A percentile compares a stretch with the other conserved stretches of the same genome.
Evolutionary conservation across 2,888 invertebrate species (phyloP).

Genomic region (Arctia plantaginis): DNA sequence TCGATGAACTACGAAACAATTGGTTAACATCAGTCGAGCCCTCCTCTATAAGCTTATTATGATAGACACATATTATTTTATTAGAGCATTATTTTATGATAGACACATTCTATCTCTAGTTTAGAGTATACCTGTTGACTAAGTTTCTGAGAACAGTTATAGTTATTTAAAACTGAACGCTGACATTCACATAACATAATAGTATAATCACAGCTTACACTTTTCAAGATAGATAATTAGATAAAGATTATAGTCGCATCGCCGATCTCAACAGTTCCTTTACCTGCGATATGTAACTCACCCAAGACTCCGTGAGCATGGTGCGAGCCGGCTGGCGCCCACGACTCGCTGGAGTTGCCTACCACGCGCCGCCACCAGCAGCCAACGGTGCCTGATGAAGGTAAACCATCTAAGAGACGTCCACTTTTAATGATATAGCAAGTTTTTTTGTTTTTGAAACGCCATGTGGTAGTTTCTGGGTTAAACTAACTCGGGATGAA

Average conservation of each 20-base stretch:
- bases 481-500: too few relatives aligned
- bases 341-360: conserved; percentile 72
- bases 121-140: too few relatives aligned
- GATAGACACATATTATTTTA: too few relatives aligned
- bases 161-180: neutral
- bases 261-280: neutral
- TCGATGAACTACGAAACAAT: too few relatives aligned
- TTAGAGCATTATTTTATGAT: too few relatives aligned
- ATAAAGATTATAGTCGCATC: neutral
- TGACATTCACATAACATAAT: too few relatives aligned
- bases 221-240: neutral
- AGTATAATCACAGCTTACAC: too few relatives aligned
- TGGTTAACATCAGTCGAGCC: too few relatives aligned
- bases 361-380: conserved; percentile 83
- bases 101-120: too few relatives aligned
- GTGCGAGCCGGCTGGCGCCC: conserved; percentile 79
- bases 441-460: neutral
- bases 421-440: neutral
- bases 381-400: conserved; percentile 73
- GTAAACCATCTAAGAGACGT: neutral
- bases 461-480: neutral
- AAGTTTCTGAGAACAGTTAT: too few relatives aligned
- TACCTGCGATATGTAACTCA: conserved; percentile 34
- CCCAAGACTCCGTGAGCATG: conserved; percentile 81
- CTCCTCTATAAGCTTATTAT: too few relatives aligned